A percentile compares a stretch with the other conserved stretches of the same genome.
These are phyloP conservation scores for Pedetes capensis DNA, from an alignment of 2,113 vertebrate genomes.

Conservation along the genomic window DNA sequence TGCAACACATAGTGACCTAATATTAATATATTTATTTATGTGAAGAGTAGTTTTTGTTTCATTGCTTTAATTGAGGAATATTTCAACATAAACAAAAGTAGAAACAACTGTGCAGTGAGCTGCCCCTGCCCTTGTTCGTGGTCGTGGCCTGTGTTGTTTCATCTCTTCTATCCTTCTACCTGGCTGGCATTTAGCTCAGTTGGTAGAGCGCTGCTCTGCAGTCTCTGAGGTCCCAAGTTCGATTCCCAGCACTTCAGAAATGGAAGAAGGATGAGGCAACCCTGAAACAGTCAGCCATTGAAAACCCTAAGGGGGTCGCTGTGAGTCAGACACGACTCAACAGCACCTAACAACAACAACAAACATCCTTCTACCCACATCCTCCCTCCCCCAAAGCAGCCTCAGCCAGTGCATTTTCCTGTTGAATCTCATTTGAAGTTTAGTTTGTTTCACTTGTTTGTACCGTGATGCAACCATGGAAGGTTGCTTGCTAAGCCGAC, in stretches of 20 bases:
- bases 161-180: background rate
- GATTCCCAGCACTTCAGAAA: too few species aligned
- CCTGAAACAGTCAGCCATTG: too few species aligned
- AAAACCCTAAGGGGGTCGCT: too few species aligned
- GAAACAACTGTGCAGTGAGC: background rate
- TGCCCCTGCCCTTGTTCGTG: background rate
- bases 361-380: background rate
- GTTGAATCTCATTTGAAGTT: constrained; percentile 11
- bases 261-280: too few species aligned
- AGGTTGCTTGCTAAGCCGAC: background rate
- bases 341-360: too few species aligned
- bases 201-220: too few species aligned
- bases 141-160: background rate
- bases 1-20: rapidly evolving
- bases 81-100: background rate
- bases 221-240: too few species aligned
- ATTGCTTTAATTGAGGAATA: background rate
- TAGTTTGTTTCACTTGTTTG: background rate
- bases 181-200: too few species aligned
- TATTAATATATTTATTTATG: background rate
- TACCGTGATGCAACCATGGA: background rate
- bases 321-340: too few species aligned
- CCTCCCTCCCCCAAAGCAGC: background rate
- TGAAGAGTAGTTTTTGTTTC: background rate
- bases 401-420: background rate